phyloP scores from a whole-genome alignment of 2,113 vertebrate genomes.

The Poicephalus gulielmi region DNA sequence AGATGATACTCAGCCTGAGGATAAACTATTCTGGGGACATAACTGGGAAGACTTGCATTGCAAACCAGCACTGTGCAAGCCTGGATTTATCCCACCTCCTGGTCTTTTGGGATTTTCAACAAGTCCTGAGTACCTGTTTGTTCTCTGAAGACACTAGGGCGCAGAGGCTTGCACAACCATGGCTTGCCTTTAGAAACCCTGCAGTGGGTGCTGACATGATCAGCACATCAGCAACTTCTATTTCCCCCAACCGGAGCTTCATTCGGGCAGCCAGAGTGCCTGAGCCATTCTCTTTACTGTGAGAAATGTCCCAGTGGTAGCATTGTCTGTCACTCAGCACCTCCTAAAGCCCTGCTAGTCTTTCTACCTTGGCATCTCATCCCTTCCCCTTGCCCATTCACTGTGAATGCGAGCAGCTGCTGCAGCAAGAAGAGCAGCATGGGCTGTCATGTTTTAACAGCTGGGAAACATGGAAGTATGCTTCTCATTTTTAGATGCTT shows the following conservation, averaged over 20 bases:
- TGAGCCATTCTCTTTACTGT: neutral
- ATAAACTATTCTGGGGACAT: neutral
- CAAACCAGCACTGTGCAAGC: neutral
- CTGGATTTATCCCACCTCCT: neutral
- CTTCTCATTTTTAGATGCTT: neutral
- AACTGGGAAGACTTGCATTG: neutral
- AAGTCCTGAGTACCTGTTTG: neutral
- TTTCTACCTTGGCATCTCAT: neutral
- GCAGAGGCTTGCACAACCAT: neutral
- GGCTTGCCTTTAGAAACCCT: neutral
- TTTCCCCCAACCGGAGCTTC: neutral
- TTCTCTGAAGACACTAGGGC: neutral
- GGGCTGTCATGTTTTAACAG: neutral
- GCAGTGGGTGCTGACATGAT: neutral
- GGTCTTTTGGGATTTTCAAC: neutral
- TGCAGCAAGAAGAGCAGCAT: neutral
- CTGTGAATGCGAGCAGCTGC: neutral
- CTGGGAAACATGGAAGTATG: neutral
- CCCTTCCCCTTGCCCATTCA: neutral
- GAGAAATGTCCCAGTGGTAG: neutral
- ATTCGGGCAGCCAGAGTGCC: neutral
- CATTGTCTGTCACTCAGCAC: neutral
- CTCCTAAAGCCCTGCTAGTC: neutral
- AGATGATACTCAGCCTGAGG: neutral
- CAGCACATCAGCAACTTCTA: neutral